Evolutionary conservation across 2,113 vertebrate species (phyloP).

Genomic region (Oenanthe melanoleuca): DNA sequence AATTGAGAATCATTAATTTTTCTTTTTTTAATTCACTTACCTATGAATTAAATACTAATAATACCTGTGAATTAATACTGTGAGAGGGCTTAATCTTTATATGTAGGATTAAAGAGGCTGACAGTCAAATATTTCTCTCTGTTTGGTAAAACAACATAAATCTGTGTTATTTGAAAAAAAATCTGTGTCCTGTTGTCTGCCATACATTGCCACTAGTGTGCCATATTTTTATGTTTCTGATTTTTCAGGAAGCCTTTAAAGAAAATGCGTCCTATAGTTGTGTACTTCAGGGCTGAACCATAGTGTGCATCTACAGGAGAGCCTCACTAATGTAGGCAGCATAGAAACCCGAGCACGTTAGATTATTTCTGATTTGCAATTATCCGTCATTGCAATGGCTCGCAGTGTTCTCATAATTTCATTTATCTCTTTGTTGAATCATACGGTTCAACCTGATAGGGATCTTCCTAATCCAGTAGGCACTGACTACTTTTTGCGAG

Average conservation of each 20-base stretch:
- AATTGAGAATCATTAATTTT: not conserved
- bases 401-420: not conserved
- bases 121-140: not conserved
- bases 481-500: not conserved
- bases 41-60: not conserved
- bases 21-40: not conserved
- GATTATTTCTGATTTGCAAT: not conserved
- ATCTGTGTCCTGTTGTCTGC: not conserved
- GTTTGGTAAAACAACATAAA: not conserved
- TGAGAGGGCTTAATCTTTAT: not conserved
- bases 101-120: not conserved
- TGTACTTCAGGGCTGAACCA: not conserved
- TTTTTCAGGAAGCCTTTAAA: not conserved
- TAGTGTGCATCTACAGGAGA: not conserved
- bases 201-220: not conserved
- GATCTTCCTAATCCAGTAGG: not conserved
- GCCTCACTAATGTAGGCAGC: not conserved
- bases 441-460: accelerated
- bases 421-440: not conserved
- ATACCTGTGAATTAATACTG: not conserved
- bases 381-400: not conserved
- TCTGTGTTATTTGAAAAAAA: not conserved
- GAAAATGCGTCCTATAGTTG: not conserved
- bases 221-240: not conserved
- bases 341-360: accelerated